These are phyloP conservation scores for Synergus umbraculus DNA, from an alignment of 2,888 invertebrate species.

Conservation along the genomic window DNA sequence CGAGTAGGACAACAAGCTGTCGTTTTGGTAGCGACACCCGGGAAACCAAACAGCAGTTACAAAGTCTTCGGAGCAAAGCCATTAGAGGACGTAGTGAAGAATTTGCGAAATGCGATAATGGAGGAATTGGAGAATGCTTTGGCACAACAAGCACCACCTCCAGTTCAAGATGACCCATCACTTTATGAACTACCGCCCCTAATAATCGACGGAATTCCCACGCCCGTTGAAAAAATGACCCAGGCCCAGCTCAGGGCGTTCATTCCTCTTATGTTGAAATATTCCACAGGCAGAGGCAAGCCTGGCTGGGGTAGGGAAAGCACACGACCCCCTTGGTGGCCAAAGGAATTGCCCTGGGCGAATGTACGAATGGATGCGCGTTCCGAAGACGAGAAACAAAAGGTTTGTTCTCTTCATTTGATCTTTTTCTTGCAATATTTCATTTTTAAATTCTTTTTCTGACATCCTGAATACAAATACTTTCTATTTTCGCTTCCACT, in stretches of 20 bases:
- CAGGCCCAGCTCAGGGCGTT: constrained; percentile 97
- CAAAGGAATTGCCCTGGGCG: constrained; percentile 98
- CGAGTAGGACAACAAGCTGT: constrained; percentile 98
- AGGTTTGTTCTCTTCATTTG: constrained; percentile 80
- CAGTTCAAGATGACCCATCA: constrained; percentile 92
- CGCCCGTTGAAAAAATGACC: constrained; percentile 99
- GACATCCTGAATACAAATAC: not conserved
- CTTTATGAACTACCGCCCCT: constrained; percentile 97
- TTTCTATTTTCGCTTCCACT: too few relatives aligned
- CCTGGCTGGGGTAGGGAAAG: constrained; percentile 99
- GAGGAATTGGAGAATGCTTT: constrained; percentile 95
- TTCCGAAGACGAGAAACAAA: constrained; percentile 97
- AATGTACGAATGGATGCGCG: constrained; percentile 98
- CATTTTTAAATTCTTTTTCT: not conserved
- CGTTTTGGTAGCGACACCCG: constrained; percentile 96
- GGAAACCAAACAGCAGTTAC: constrained; percentile 96
- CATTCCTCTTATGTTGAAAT: constrained; percentile 98
- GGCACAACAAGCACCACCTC: constrained; percentile 94
- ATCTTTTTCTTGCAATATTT: not conserved
- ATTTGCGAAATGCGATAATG: constrained; percentile 94
- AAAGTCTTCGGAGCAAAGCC: constrained; percentile 98
- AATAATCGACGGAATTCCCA: constrained; percentile 98
- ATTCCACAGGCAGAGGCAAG: constrained; percentile 97
- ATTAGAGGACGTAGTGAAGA: constrained; percentile 95
- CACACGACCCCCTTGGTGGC: constrained; percentile 98